Evolutionary conservation across 2,888 invertebrate species (phyloP).

Genomic region (Andricus quercusramuli): DNA sequence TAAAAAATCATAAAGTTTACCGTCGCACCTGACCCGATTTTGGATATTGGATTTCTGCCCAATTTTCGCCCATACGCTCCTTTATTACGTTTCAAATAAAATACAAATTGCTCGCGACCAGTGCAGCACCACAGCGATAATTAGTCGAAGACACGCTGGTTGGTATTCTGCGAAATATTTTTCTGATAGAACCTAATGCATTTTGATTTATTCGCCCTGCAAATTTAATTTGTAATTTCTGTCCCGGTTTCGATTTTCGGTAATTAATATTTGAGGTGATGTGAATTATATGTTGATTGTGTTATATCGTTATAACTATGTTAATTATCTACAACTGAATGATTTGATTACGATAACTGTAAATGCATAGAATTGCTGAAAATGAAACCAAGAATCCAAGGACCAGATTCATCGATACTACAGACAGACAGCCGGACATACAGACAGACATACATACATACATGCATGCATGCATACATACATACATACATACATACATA

Average conservation of each 20-base stretch:
- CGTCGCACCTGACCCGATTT: not conserved
- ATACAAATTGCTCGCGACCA: slow-evolving; percentile 32
- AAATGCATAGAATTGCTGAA: too few species aligned
- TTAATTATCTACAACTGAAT: too few species aligned
- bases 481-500: too few species aligned
- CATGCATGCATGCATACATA: too few species aligned
- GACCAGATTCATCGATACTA: too few species aligned
- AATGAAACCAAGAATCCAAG: too few species aligned
- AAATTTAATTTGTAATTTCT: not conserved
- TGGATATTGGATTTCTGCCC: slow-evolving; percentile 36
- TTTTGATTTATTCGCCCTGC: not conserved
- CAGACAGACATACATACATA: too few species aligned
- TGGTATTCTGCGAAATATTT: not conserved
- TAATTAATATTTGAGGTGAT: not conserved
- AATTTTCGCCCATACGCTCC: slow-evolving; percentile 10
- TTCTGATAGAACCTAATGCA: not conserved
- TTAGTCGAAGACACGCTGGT: slow-evolving; percentile 23
- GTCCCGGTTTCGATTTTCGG: not conserved
- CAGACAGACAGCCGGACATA: too few species aligned
- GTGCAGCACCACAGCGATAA: slow-evolving; percentile 4
- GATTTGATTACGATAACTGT: too few species aligned
- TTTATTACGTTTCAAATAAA: slow-evolving; percentile 35
- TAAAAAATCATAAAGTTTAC: slow-evolving; percentile 22
- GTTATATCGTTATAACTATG: too few species aligned
- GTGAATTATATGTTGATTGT: not conserved